Evolutionary conservation across 2,888 invertebrate species (phyloP).

Genomic region (Pachycephus smyrnensis): DNA sequence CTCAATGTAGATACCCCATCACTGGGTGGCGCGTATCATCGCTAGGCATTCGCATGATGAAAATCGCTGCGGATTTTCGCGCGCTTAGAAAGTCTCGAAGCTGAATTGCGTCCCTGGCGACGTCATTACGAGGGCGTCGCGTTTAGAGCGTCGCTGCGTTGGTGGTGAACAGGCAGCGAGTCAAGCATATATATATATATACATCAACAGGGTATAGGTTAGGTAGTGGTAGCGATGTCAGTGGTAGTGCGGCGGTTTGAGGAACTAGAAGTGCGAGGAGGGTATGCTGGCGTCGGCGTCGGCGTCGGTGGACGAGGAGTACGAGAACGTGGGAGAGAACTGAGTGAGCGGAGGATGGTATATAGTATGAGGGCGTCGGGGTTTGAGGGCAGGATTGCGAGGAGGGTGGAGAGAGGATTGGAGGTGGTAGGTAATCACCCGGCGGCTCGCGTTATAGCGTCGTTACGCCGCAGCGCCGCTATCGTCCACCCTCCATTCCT

Average conservation of each 20-base stretch:
- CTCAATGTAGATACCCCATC: background rate
- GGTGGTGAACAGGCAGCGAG: slow-evolving; percentile 42
- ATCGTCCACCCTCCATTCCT: slow-evolving; percentile 47
- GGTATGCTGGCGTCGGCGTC: slow-evolving; percentile 1
- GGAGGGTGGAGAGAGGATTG: slow-evolving; percentile 13
- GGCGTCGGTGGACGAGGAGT: slow-evolving; percentile 18
- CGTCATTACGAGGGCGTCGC: slow-evolving; percentile 63
- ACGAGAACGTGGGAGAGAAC: slow-evolving; percentile 26
- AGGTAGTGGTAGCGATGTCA: slow-evolving; percentile 6
- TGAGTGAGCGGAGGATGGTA: slow-evolving; percentile 26
- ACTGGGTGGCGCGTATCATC: background rate
- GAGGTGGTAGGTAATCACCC: slow-evolving; percentile 66
- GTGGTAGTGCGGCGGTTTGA: slow-evolving; percentile 16
- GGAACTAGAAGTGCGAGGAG: slow-evolving; percentile 4
- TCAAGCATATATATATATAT: slow-evolving; percentile 24
- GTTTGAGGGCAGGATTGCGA: background rate
- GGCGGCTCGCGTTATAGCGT: slow-evolving; percentile 66
- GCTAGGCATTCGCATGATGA: background rate
- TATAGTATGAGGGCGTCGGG: background rate
- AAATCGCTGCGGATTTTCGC: background rate
- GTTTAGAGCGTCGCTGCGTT: slow-evolving; percentile 59
- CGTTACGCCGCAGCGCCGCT: slow-evolving; percentile 65
- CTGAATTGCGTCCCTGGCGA: slow-evolving; percentile 54
- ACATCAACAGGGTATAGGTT: slow-evolving; percentile 14
- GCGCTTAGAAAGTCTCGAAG: slow-evolving; percentile 8